Percentiles rank a stretch among this genome's conserved stretches.
phyloP scores from a whole-genome alignment of 2,113 vertebrate species.

The Salvelinus namaycush region DNA sequence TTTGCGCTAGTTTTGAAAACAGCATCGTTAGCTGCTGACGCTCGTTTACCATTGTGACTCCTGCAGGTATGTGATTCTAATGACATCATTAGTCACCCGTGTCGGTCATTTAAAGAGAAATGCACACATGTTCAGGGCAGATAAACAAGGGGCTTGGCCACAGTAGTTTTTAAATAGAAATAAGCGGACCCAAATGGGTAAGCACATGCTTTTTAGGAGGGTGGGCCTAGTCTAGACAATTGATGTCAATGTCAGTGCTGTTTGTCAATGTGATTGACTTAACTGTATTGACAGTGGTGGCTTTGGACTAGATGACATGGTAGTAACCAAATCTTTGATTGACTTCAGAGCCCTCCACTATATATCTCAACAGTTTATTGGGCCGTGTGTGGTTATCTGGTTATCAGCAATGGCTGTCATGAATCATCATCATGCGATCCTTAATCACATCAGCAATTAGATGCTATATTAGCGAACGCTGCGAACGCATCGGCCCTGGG shows the following conservation, averaged over 20 bases:
- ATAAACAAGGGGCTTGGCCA: slow-evolving; percentile 13
- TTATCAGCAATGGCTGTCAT: slow-evolving; percentile 62
- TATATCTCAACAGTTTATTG: slow-evolving; percentile 43
- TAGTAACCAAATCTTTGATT: slow-evolving; percentile 56
- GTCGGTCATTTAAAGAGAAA: slow-evolving; percentile 52
- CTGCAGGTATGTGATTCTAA: slow-evolving; percentile 67
- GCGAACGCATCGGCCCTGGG: slow-evolving; percentile 53
- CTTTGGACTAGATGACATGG: slow-evolving; percentile 48
- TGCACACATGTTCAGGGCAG: slow-evolving; percentile 20
- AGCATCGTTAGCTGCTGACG: slow-evolving; percentile 41
- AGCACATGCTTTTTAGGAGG: background rate
- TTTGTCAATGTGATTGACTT: background rate
- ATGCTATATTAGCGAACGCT: slow-evolving; percentile 55
- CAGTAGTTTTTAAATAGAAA: slow-evolving; percentile 17
- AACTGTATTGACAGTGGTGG: slow-evolving; percentile 1
- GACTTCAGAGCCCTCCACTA: slow-evolving; percentile 22
- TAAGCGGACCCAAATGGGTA: background rate
- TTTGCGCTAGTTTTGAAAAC: slow-evolving; percentile 41
- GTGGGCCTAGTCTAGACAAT: background rate
- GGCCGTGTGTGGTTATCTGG: slow-evolving; percentile 51
- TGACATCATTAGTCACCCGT: slow-evolving; percentile 64
- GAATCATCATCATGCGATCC: slow-evolving; percentile 60
- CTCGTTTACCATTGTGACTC: slow-evolving; percentile 57
- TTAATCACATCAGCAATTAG: slow-evolving; percentile 68
- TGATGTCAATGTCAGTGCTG: background rate